These are phyloP conservation scores for Agrochola circellaris DNA, from an alignment of 2,888 invertebrate species.

Conservation along the genomic window DNA sequence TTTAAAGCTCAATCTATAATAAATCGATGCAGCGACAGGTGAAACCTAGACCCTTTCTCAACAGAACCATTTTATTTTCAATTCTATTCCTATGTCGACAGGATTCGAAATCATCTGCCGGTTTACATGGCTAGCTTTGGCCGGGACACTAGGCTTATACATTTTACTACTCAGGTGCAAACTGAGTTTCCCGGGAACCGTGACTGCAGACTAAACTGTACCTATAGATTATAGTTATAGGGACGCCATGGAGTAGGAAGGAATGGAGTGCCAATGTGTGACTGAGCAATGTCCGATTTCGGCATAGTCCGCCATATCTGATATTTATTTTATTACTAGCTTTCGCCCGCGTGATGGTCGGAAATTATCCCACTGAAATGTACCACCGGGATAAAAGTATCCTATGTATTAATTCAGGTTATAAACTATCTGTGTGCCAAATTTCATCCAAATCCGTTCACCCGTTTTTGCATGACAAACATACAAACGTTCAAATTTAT, in stretches of 20 bases:
- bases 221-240: background rate
- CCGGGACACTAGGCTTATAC: slow-evolving; percentile 26
- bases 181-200: slow-evolving; percentile 8
- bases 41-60: slow-evolving; percentile 3
- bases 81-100: slow-evolving; percentile 4
- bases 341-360: too few relatives aligned
- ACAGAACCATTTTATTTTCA: slow-evolving; percentile 6
- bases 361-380: too few relatives aligned
- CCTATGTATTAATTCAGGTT: too few relatives aligned
- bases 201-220: background rate
- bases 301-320: background rate
- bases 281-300: background rate
- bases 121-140: slow-evolving; percentile 13
- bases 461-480: too few relatives aligned
- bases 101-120: slow-evolving; percentile 1
- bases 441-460: too few relatives aligned
- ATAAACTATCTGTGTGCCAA: too few relatives aligned
- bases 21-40: slow-evolving; percentile 40
- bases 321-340: background rate
- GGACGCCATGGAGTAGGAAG: background rate
- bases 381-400: too few relatives aligned
- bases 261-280: slow-evolving; percentile 20
- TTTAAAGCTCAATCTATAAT: slow-evolving; percentile 1
- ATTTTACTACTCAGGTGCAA: slow-evolving; percentile 5
- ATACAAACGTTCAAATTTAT: too few relatives aligned